Evolutionary conservation across 2,888 invertebrate genomes (phyloP), one percentile per base, ranked within the genome.

Genomic region (Ecliptopera silaceata): DNA sequence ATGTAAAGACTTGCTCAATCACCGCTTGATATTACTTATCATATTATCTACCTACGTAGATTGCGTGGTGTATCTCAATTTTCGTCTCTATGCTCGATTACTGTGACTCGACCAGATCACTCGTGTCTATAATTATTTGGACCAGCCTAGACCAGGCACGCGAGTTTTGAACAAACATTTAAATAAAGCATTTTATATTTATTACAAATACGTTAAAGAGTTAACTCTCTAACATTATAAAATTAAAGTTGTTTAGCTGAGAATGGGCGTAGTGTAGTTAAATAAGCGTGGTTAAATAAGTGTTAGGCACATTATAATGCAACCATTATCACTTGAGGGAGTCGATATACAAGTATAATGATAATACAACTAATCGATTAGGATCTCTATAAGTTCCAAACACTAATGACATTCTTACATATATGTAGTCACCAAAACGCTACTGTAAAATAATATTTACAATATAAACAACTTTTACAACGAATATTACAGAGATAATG

Each of bases 41-140:
- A 79, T 78, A 85, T 81, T 84, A 82, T 74, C 78, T 54, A 71
- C 88, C 88, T 83, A 88, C 88, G 64, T 71, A 63, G 64, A 77
- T 83, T 80, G 81, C 82, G 81, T 81, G 80, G 80, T 78, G 79
- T n/a, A 84, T 86, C 79, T 83, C 76, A 84, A 87, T 86, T 88
- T 87, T 83, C 80, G 80, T 83, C 70, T 76, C 74, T 76, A n/a
- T n/a, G n/a, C 79, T 73, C 74, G 78, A 79, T 82, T 80, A 75
- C 74, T 82, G 80, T 76, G 75, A 32, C 12, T n/a, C 72, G 75
- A 80, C 74, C 82, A 79, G 81, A 86, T 84, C 84, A 79, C 68
- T 70, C 58, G 36, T 59, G 50, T 44, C 61, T 65, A 65, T 63
- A 53, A 61, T 60, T 63, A 58, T 49, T 11, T 50, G 42, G 38